Conservation (phyloP, 2,888 invertebrate genomes). For the Hydriomena furcata region DNA sequence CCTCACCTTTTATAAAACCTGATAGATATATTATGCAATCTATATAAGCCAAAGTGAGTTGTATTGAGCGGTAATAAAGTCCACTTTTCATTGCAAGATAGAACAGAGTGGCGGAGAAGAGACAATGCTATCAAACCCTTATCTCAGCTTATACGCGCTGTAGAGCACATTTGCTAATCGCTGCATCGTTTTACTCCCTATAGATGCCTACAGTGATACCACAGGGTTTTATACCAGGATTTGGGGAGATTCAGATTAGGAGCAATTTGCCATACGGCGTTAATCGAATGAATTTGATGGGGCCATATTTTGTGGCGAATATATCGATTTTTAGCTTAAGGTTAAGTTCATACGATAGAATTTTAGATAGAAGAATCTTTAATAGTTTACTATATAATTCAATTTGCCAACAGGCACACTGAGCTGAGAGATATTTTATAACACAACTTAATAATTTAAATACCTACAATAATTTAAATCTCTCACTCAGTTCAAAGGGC, state of each 20-base stretch:
- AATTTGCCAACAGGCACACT: too few species aligned
- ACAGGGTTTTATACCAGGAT: conserved; percentile 67
- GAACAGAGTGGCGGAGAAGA: background rate
- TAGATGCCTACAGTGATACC: conserved; percentile 62
- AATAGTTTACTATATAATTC: too few species aligned
- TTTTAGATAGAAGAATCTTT: too few species aligned
- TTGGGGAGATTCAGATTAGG: conserved; percentile 64
- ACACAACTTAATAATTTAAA: too few species aligned
- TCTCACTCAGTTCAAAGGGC: too few species aligned
- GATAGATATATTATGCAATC: too few species aligned
- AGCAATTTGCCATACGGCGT: conserved; percentile 66
- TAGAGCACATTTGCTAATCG: conserved; percentile 70
- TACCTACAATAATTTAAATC: too few species aligned
- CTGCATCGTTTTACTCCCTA: conserved; percentile 63
- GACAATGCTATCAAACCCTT: conserved; percentile 44
- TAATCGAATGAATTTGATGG: conserved; percentile 34
- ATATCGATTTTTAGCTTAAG: conserved; percentile 18
- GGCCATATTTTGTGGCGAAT: conserved; percentile 21
- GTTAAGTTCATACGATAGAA: background rate
- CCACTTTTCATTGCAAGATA: background rate
- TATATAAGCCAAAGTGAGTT: background rate
- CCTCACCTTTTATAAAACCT: too few species aligned
- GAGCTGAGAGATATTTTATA: too few species aligned
- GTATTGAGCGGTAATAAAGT: background rate
- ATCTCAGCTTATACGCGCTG: conserved; percentile 67